Percentiles rank a stretch among this genome's conserved stretches.
Evolutionary conservation across 2,888 invertebrate species (phyloP).

Genomic region (Shargacucullia verbasci): DNA sequence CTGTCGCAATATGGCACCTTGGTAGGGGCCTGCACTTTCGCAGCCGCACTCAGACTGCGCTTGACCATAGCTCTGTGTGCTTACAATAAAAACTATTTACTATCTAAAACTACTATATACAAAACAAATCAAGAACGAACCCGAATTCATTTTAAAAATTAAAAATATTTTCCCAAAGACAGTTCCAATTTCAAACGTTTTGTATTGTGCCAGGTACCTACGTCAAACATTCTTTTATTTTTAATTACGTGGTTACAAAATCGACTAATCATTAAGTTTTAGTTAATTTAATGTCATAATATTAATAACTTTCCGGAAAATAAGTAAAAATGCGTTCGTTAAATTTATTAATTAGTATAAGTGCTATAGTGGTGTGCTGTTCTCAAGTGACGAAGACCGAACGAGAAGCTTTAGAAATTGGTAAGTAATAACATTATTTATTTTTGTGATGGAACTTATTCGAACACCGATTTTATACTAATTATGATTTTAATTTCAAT

Average conservation of each 20-base stretch:
- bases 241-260: neutral
- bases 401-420: constrained; percentile 69
- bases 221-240: too few relatives aligned
- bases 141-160: constrained; percentile 11
- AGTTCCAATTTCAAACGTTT: constrained; percentile 3
- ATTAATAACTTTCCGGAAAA: constrained; percentile 5
- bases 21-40: constrained; percentile 77
- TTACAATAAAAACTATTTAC: constrained; percentile 29
- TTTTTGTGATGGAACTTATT: too few relatives aligned
- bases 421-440: constrained; percentile 62
- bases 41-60: constrained; percentile 61
- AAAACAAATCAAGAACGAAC: constrained; percentile 2
- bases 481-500: too few relatives aligned
- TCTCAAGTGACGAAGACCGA: constrained; percentile 65
- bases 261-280: neutral
- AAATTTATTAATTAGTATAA: constrained; percentile 59
- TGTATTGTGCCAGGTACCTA: neutral
- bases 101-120: neutral
- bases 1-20: constrained; percentile 66
- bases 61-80: constrained; percentile 55
- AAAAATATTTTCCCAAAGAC: neutral
- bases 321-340: constrained; percentile 62
- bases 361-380: constrained; percentile 71
- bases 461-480: too few relatives aligned
- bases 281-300: constrained; percentile 11